These are phyloP conservation scores for Meriones psammophilus DNA, from an alignment of 2,797 vertebrate genomes.

Conservation along the genomic window DNA sequence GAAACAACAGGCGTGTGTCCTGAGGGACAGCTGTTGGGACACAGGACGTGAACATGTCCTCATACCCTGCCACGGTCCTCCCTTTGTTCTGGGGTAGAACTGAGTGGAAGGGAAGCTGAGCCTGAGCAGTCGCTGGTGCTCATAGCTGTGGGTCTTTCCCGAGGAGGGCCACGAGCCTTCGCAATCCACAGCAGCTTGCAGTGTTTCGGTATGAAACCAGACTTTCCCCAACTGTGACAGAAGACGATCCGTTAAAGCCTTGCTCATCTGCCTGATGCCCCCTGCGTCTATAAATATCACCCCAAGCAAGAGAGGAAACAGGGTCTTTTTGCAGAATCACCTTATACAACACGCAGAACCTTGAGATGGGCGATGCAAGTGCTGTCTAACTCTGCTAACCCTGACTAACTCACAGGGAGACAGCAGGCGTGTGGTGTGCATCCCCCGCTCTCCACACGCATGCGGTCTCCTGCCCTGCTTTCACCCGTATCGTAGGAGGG, in stretches of 20 bases:
- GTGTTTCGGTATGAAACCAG: not conserved
- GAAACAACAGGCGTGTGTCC: not conserved
- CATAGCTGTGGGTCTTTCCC: not conserved
- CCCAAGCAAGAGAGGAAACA: not conserved
- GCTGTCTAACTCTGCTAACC: not conserved
- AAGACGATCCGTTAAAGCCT: not conserved
- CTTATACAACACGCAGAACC: not conserved
- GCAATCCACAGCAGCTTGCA: not conserved
- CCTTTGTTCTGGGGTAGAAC: accelerated
- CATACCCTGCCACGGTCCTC: not conserved
- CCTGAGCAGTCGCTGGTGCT: not conserved
- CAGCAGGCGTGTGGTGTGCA: not conserved
- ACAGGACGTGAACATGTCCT: accelerated
- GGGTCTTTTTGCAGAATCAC: not conserved
- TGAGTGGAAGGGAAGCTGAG: no score
- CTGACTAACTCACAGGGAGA: not conserved
- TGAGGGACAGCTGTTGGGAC: accelerated
- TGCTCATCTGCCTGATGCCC: not conserved
- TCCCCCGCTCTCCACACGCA: not conserved
- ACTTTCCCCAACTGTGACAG: not conserved
- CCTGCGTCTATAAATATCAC: not conserved
- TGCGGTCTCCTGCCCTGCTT: not conserved
- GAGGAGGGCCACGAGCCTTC: not conserved
- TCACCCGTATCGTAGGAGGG: not conserved
- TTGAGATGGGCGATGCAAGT: not conserved